A percentile compares a stretch with the other conserved stretches of the same genome.
Conservation (phyloP, 2,113 vertebrate genomes). For the Salvator merianae region DNA sequence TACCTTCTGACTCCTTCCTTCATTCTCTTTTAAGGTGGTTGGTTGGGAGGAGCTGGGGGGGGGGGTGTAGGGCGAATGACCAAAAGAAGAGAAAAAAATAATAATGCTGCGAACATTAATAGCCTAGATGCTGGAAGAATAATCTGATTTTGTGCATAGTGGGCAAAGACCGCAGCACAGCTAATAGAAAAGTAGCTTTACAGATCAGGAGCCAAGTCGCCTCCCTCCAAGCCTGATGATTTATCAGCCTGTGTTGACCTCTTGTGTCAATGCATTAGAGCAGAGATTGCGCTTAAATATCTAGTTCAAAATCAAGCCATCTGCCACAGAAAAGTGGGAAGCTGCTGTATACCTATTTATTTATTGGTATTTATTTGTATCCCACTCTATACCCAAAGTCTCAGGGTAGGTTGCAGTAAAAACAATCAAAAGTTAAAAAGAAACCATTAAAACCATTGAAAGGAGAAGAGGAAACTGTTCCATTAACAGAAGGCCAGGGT, state of each 20-base stretch:
- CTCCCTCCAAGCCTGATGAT: background rate
- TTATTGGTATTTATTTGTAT: too few relatives aligned
- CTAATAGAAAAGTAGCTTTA: slow-evolving; percentile 35
- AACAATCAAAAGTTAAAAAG: too few relatives aligned
- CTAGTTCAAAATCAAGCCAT: background rate
- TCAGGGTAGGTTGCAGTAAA: too few relatives aligned
- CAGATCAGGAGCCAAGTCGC: slow-evolving; percentile 19
- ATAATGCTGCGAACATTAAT: slow-evolving; percentile 37
- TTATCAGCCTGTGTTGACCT: slow-evolving; percentile 34
- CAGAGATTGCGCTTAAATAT: slow-evolving; percentile 36
- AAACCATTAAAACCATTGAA: too few relatives aligned
- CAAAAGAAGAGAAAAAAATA: background rate
- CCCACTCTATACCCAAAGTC: too few relatives aligned
- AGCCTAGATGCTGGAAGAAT: slow-evolving; percentile 37
- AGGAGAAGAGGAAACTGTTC: too few relatives aligned
- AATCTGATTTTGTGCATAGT: slow-evolving; percentile 41
- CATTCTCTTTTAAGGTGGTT: background rate
- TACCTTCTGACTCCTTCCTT: slow-evolving; percentile 30
- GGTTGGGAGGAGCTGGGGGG: too few relatives aligned
- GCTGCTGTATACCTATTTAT: background rate
- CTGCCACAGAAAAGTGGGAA: slow-evolving; percentile 21
- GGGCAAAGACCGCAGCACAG: slow-evolving; percentile 20
- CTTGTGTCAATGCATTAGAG: background rate
- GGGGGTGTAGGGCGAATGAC: too few relatives aligned
- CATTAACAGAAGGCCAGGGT: too few relatives aligned